Evolutionary conservation across 2,888 invertebrate species (phyloP).

Genomic region (Andrena haemorrhoa): DNA sequence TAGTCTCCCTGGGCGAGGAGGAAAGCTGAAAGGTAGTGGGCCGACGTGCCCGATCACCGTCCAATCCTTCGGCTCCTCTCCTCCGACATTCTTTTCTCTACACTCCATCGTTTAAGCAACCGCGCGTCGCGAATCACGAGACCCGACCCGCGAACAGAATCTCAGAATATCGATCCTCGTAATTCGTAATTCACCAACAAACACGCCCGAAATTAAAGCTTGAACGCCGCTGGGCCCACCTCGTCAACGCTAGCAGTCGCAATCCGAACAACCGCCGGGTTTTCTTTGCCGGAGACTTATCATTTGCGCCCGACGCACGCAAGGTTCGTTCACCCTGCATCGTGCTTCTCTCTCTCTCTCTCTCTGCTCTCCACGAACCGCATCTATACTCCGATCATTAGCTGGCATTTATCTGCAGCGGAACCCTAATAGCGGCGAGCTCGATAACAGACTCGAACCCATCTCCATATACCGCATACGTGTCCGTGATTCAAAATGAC

Average conservation of each 20-base stretch:
- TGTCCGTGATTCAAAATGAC: background rate
- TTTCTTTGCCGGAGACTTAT: background rate
- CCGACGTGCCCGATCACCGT: slow-evolving; percentile 42
- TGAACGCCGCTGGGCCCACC: too few species aligned
- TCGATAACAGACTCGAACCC: background rate
- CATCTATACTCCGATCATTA: slow-evolving; percentile 2
- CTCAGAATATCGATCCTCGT: slow-evolving; percentile 34
- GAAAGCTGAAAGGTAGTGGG: slow-evolving; percentile 44
- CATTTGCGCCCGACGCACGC: background rate
- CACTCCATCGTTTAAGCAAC: background rate
- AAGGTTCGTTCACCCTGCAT: background rate
- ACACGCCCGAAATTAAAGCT: background rate
- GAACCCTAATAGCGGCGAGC: background rate
- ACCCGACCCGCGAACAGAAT: slow-evolving; percentile 32
- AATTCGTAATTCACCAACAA: background rate
- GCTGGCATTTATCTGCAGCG: slow-evolving; percentile 1
- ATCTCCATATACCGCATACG: background rate
- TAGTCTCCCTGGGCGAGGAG: slow-evolving; percentile 73
- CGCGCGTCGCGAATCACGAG: slow-evolving; percentile 13
- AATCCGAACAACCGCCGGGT: background rate
- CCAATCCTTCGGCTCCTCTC: slow-evolving; percentile 26
- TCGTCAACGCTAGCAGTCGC: too few species aligned
- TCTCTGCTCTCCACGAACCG: background rate
- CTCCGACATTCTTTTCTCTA: background rate
- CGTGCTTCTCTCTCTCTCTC: background rate